phyloP scores from a whole-genome alignment of 2,113 vertebrate genomes.

The Mus pahari region DNA sequence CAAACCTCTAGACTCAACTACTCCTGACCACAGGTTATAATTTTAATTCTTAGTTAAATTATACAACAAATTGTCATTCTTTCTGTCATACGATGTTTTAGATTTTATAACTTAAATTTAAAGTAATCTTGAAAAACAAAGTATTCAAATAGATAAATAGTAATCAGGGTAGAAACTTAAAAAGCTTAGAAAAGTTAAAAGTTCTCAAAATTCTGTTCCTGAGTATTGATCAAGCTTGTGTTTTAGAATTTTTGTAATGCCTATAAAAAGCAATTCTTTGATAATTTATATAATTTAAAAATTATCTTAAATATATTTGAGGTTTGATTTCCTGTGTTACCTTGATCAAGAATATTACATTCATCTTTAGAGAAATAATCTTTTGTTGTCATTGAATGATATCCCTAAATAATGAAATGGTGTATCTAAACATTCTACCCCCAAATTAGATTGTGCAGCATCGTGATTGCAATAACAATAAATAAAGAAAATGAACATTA shows the following conservation, averaged over 20 bases:
- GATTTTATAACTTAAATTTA: not conserved
- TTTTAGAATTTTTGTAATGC: not conserved
- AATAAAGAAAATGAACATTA: not conserved
- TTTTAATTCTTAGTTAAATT: not conserved
- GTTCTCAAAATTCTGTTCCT: not conserved
- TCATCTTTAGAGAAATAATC: not conserved
- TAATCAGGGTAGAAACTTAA: not conserved
- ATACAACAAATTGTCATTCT: not conserved
- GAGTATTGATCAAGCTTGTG: not conserved
- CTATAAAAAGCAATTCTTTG: not conserved
- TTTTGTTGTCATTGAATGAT: not conserved
- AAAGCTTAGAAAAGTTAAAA: not conserved
- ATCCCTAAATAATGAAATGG: not conserved
- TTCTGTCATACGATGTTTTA: not conserved
- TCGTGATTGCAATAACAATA: not conserved
- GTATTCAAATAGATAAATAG: not conserved
- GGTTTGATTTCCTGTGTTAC: not conserved
- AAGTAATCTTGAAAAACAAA: not conserved
- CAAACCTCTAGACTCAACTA: not conserved
- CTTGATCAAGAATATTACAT: not conserved
- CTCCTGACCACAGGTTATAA: not conserved
- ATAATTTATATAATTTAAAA: not conserved
- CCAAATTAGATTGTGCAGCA: not conserved
- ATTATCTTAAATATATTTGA: not conserved
- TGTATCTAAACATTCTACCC: not conserved